These are phyloP conservation scores for Scolopax mira DNA, from an alignment of 2,113 vertebrate genomes.

Conservation along the genomic window DNA sequence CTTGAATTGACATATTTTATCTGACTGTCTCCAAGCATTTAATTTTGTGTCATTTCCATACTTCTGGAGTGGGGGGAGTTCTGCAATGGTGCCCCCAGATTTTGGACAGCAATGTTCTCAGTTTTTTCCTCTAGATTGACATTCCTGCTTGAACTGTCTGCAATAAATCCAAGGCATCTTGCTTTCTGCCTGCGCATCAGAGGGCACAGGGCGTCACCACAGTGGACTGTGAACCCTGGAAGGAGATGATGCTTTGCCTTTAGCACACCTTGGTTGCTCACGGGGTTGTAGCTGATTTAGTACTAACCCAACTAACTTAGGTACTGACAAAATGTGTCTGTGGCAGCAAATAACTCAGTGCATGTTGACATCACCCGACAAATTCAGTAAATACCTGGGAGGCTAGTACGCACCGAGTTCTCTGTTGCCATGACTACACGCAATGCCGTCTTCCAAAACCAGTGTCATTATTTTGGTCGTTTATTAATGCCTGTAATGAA, in stretches of 20 bases:
- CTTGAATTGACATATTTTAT: background rate
- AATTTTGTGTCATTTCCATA: background rate
- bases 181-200: background rate
- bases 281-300: background rate
- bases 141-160: background rate
- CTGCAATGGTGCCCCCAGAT: background rate
- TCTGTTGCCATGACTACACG: background rate
- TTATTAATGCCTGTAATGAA: background rate
- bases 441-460: background rate
- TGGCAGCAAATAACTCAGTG: background rate
- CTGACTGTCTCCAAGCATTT: background rate
- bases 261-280: background rate
- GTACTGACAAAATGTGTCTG: background rate
- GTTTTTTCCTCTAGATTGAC: background rate
- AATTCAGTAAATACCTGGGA: background rate
- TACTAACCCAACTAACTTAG: background rate
- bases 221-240: background rate
- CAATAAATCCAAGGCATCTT: background rate
- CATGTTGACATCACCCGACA: background rate
- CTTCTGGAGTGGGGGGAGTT: background rate
- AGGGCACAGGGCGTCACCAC: background rate
- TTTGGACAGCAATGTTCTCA: background rate
- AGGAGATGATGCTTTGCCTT: background rate
- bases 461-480: background rate
- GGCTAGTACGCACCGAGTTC: background rate